Base-by-base conservation (phyloP, 2,888 invertebrate species). In the Camptogramma bilineatum region DNA sequence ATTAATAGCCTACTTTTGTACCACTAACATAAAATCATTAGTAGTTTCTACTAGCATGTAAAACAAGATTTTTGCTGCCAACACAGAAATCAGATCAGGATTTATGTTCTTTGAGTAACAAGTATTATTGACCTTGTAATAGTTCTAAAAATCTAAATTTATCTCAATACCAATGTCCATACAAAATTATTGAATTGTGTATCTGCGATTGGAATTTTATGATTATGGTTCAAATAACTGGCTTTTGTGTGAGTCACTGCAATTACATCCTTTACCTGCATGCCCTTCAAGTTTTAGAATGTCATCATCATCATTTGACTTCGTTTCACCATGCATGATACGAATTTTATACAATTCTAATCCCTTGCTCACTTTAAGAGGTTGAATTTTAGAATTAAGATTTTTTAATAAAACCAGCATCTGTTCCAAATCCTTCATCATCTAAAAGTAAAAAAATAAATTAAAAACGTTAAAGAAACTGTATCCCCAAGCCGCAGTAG, bases 171-270 rank as follows among this genome's bases (percentile, higher is more conserved):
- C 24, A 28, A 51, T 10, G 50, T 24, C 19, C 18, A 18, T 52
- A 13, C 5, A 47, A 52, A 34, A 52, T 50, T 4, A 28, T 31
- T n/a, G 17, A 56, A 34, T 19, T n/a, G 0, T 31, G 8, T 42
- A 24, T 9, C 10, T 21, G 19, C 18, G 31, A 34, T 54, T 39
- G 58, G 58, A 44, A 58, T 58, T 58, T 58, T 19, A 52, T 58
- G 19, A 58, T 58, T 58, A 58, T 46, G 44, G 52, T 52, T 34
- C 44, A 34, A 59, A 59, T 52, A 42, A 44, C 48, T 24, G 54
- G 31, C 17, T 34, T 34, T 48, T 28, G 16, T 24, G 2, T 59
- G 59, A 54, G 21, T 61, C 60, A 42, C 18, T 7, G n/a, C 21
- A 18, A 46, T 59, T 39, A 13, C 0, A 56, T 47, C 10, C 34